These are phyloP conservation scores for Lepus americanus DNA, from an alignment of 2,113 vertebrate species.

Conservation along the genomic window DNA sequence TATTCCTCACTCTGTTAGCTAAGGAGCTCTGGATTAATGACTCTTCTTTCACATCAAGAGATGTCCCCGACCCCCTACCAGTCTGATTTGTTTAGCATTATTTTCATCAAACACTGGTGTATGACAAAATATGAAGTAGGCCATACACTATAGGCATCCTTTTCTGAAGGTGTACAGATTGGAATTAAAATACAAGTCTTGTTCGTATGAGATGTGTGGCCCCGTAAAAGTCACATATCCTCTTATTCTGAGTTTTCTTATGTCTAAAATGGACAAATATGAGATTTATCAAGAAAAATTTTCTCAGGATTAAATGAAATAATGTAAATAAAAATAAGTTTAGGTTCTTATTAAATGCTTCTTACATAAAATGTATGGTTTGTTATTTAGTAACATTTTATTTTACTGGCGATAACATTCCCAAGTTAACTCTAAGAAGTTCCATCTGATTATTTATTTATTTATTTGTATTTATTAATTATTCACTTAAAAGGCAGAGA, in stretches of 20 bases:
- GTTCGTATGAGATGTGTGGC: background rate
- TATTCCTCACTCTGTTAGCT: background rate
- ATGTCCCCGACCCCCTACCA: background rate
- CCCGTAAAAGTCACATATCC: background rate
- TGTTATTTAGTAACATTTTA: background rate
- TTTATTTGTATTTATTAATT: no score
- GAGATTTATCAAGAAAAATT: background rate
- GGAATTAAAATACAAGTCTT: background rate
- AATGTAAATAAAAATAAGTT: background rate
- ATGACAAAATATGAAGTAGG: background rate
- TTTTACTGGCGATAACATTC: background rate
- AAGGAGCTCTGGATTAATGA: background rate
- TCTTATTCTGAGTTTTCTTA: background rate
- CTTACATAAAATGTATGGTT: background rate
- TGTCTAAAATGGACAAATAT: background rate
- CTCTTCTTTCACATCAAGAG: background rate
- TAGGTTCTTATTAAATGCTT: background rate
- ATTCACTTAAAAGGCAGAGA: no score
- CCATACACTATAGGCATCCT: background rate
- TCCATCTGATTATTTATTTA: background rate
- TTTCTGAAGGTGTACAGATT: background rate
- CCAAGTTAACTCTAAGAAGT: background rate
- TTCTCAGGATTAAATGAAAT: background rate
- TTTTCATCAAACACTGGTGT: background rate
- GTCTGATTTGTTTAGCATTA: background rate